Evolutionary conservation across 2,888 invertebrate genomes (phyloP), one percentile per base, ranked within the genome.

Genomic region (Chouioia cunea): DNA sequence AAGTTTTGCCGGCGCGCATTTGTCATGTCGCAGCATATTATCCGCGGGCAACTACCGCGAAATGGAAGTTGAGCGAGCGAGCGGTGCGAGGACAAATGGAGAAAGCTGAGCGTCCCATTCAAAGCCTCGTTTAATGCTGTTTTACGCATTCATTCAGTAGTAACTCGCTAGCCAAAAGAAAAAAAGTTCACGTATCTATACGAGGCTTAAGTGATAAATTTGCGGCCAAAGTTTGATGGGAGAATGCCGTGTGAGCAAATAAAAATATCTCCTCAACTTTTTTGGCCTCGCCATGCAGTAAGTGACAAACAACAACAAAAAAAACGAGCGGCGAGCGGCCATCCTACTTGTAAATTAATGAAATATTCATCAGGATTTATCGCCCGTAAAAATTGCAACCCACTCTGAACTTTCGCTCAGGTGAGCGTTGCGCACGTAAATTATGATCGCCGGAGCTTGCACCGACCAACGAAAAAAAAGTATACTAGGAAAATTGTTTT

Each of bases 281-380:
- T 64, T 60, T 58, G 52, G 44, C 20, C 8, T 62, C 44, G 52
- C 50, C 18, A 46, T 46, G 10, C 59, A 22, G 64, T 46, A 58
- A 47, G 47, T 14, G n/a, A 20, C 20, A 16, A 16, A n/a, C 27
- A 43, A 10, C 16, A 4, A 27, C 12, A 27, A 50, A 44, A n/a
- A 44, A 56, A 20, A 27, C 22, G 43, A 46, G 18, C 20, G 22
- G 18, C 16, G 36, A 16, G 56, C 16, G 18, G 43, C 58, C 6
- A 54, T 64, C 60, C 23, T n/a, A 15, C 47, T 59, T 59, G 66
- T 53, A 67, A 58, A 64, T 64, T 71, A 71, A 71, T 71, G 65
- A 71, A 71, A 71, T 71, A 71, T 71, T 70, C 60, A 71, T 71
- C 62, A 50, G 52, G 64, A 71, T 71, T 71, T 71, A 71, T 71